Base-by-base conservation (phyloP, 1,140 invertebrate genomes). In the Nixonia krombeini region DNA sequence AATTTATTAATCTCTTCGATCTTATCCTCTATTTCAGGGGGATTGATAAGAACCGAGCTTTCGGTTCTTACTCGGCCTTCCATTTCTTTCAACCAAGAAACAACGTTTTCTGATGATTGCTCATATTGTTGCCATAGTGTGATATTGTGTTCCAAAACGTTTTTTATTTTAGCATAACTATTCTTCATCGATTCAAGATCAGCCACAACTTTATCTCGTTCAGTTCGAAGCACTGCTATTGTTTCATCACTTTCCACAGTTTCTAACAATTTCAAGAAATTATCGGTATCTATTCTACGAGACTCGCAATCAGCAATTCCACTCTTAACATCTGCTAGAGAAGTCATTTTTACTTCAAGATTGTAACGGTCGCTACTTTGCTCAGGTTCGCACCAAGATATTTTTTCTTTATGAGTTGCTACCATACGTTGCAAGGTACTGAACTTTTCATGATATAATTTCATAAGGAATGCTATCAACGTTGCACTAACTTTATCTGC, bases 321-420 rank as follows among this genome's bases (percentile, higher is more conserved):
- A 46, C 86, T 87, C 78, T 92, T 88, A 1, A 96, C 90, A 63
- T 95, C 94, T 52, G 86, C 78, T n/a, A 97, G 74, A 4, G 94
- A 92, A 1, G 91, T 89, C 74, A 93, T 88, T 85, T 98, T 98
- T 0, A 95, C 91, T 86, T 97, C 94, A n/a, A 97, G 86, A 79
- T 95, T 96, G 75, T 96, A 97, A 76, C 91, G 90, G 77, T 98
- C 95, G 73, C 92, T 95, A 18, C 90, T 90, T 4, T 91, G 88
- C 79, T 97, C 95, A 0, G 93, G 93, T 61, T 91, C 88, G 81
- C 95, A 97, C 95, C 96, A 98, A n/a, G 89, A 86, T 0, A 96
- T 89, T 81, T 98, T 98, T 75, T 98, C 96, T 62, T 91, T 91
- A 40, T 92, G 90, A 1, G 91, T 90, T 33, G 87, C 86, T 2